A percentile compares a stretch with the other conserved stretches of the same genome.
Conservation (phyloP, 1,140 invertebrate genomes). For the Drosophila pallidifrons region DNA sequence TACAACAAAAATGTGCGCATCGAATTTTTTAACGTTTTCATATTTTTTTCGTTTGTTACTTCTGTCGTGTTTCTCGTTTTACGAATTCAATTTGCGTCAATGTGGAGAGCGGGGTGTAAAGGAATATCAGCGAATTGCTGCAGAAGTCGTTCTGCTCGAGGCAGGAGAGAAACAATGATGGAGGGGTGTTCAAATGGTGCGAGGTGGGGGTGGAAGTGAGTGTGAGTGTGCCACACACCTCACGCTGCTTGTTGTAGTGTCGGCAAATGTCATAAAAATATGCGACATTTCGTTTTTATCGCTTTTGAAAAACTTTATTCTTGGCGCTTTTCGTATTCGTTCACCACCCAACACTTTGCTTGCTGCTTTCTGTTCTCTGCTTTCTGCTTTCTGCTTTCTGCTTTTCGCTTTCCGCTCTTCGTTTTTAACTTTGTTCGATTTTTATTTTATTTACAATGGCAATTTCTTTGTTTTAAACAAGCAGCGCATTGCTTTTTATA, state of each 20-base stretch:
- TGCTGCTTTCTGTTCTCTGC: slow-evolving; percentile 27
- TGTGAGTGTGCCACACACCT: slow-evolving; percentile 15
- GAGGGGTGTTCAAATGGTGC: neutral
- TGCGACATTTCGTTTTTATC: slow-evolving; percentile 85
- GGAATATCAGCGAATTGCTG: slow-evolving; percentile 15
- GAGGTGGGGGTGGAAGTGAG: neutral
- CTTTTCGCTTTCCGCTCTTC: slow-evolving; percentile 29
- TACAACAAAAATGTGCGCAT: slow-evolving; percentile 16
- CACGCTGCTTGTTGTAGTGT: slow-evolving; percentile 34
- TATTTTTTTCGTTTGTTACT: slow-evolving; percentile 43
- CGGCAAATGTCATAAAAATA: slow-evolving; percentile 84
- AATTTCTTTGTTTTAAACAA: slow-evolving; percentile 83
- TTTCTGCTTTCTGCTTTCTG: slow-evolving; percentile 27
- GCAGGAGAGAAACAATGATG: neutral
- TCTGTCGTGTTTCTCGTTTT: slow-evolving; percentile 32
- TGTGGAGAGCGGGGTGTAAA: slow-evolving; percentile 1
- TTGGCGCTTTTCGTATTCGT: slow-evolving; percentile 50
- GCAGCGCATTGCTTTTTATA: slow-evolving; percentile 81
- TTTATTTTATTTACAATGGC: slow-evolving; percentile 78
- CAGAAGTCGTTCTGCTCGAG: neutral
- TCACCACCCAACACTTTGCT: slow-evolving; percentile 28
- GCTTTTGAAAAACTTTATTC: slow-evolving; percentile 84
- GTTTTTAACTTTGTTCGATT: slow-evolving; percentile 50
- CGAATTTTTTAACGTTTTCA: slow-evolving; percentile 45
- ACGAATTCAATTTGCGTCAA: slow-evolving; percentile 70